Evolutionary conservation across 2,113 vertebrate genomes (phyloP).

Genomic region (Oryzias javanicus): DNA sequence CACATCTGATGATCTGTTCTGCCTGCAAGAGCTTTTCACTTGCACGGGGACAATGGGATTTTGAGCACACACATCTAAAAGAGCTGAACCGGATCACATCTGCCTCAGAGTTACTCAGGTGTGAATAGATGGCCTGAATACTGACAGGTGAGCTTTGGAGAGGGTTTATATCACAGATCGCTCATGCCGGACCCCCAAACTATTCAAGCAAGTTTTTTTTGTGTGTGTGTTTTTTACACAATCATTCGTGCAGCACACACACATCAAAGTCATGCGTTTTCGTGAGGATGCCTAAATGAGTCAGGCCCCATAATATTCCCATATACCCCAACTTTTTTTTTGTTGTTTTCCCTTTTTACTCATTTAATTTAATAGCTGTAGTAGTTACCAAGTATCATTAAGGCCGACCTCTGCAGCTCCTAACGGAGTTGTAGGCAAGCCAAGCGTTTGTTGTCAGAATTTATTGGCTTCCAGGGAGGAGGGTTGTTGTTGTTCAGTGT

Average conservation of each 20-base stretch:
- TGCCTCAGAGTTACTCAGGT: slow-evolving; percentile 54
- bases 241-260: slow-evolving; percentile 4
- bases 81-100: slow-evolving; percentile 25
- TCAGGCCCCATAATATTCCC: slow-evolving; percentile 38
- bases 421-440: slow-evolving; percentile 60
- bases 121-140: slow-evolving; percentile 40
- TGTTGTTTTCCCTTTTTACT: slow-evolving; percentile 48
- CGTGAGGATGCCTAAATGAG: slow-evolving; percentile 47
- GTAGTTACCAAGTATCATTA: slow-evolving; percentile 72
- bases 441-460: slow-evolving; percentile 71
- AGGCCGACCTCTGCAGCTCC: slow-evolving; percentile 65
- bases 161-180: slow-evolving; percentile 5
- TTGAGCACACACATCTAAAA: slow-evolving; percentile 9
- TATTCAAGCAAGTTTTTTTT: slow-evolving; percentile 32
- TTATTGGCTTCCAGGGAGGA: slow-evolving; percentile 70
- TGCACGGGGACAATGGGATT: slow-evolving; percentile 59
- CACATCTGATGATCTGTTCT: slow-evolving; percentile 23
- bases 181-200: not conserved
- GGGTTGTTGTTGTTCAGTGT: slow-evolving; percentile 71
- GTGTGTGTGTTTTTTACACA: not conserved
- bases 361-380: slow-evolving; percentile 61
- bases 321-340: not conserved
- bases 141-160: slow-evolving; percentile 33
- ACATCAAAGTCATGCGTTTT: slow-evolving; percentile 3
- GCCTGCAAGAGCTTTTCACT: slow-evolving; percentile 27